Conservation (phyloP, 2,113 vertebrate species). For the Corythaeola cristata region DNA sequence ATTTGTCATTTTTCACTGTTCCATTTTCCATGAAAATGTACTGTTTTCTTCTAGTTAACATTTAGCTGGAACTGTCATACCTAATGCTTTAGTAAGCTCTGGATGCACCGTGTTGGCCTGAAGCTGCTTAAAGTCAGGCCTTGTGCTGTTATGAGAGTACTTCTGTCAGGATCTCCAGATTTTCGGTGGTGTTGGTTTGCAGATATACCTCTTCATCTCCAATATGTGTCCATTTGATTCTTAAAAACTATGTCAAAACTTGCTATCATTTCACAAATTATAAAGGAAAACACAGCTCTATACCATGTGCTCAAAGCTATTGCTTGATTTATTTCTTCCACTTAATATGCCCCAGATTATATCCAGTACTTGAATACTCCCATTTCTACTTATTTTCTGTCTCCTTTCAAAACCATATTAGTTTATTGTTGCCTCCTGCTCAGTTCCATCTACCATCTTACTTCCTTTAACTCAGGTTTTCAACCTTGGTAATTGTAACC, state of each 20-base stretch:
- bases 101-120: background rate
- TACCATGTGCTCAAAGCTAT: conserved; percentile 64
- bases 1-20: background rate
- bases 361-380: conserved; percentile 41
- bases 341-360: conserved; percentile 63
- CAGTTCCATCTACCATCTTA: conserved; percentile 40
- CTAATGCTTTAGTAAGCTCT: conserved; percentile 31
- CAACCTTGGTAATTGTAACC: conserved; percentile 51
- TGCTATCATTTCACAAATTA: conserved; percentile 61
- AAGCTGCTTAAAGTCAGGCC: conserved; percentile 25
- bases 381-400: conserved; percentile 46
- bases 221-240: conserved; percentile 53
- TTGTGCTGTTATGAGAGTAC: background rate
- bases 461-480: conserved; percentile 52
- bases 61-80: conserved; percentile 18
- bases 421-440: conserved; percentile 58
- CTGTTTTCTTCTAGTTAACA: background rate
- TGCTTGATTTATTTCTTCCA: conserved; percentile 70
- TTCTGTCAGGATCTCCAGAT: conserved; percentile 49
- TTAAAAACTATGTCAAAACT: conserved; percentile 64
- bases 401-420: conserved; percentile 49
- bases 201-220: conserved; percentile 57
- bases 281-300: conserved; percentile 21
- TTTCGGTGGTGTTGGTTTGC: conserved; percentile 19
- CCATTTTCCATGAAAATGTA: background rate